phyloP scores from a whole-genome alignment of 2,797 vertebrate genomes.

The Pogoniulus pusillus region DNA sequence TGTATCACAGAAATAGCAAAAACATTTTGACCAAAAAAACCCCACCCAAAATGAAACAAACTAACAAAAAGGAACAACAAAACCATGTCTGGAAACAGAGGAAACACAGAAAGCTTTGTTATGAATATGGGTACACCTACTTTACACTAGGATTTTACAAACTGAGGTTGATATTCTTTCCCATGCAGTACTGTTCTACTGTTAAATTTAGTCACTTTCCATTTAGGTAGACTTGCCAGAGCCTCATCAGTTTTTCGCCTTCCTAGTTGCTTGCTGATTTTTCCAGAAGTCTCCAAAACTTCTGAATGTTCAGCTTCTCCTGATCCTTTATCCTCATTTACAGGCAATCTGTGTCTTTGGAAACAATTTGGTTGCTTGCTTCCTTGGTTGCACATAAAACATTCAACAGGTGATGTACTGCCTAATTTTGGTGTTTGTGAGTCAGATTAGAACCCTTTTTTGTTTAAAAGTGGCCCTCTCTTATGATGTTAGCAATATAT shows the following conservation, averaged over 20 bases:
- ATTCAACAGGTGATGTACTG: background rate
- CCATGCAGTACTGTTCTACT: background rate
- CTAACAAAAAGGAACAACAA: too few species aligned
- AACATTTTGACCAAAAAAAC: too few species aligned
- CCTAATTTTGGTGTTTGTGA: background rate
- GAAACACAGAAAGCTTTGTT: background rate
- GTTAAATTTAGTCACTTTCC: background rate
- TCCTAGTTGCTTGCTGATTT: background rate
- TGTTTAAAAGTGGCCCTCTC: background rate
- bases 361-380: background rate
- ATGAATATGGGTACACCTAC: background rate
- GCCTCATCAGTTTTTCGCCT: background rate
- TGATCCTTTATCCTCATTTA: background rate
- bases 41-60: too few species aligned
- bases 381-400: background rate
- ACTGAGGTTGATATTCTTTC: background rate
- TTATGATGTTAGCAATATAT: conserved; percentile 6
- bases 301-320: background rate
- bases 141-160: background rate
- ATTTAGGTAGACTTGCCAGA: background rate
- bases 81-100: too few species aligned
- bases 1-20: background rate
- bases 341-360: background rate
- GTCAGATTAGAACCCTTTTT: background rate
- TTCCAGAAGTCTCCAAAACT: background rate